Evolutionary conservation across 1,140 invertebrate genomes (phyloP).

Genomic region (Zaprionus taronus): DNA sequence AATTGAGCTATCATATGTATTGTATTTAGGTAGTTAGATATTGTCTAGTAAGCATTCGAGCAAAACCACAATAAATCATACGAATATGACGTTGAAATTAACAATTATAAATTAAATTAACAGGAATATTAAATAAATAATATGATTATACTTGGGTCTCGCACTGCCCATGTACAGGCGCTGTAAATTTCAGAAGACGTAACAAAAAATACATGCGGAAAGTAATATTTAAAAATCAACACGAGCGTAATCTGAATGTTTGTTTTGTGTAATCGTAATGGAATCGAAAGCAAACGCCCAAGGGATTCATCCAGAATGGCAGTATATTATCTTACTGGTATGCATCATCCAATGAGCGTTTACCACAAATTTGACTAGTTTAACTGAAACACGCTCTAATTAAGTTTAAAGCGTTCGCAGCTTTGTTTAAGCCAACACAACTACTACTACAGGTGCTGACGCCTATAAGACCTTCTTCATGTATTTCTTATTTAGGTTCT

Average conservation of each 20-base stretch:
- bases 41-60: constrained; percentile 61
- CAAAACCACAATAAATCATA: constrained; percentile 71
- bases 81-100: constrained; percentile 28
- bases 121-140: constrained; percentile 34
- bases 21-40: constrained; percentile 44
- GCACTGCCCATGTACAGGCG: constrained; percentile 11
- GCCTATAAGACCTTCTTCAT: constrained; percentile 84
- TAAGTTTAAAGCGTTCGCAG: constrained; percentile 23
- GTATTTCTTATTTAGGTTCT: constrained; percentile 84
- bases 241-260: constrained; percentile 69
- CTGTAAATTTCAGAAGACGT: constrained; percentile 47
- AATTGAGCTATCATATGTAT: constrained; percentile 69
- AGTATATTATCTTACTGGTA: constrained; percentile 27
- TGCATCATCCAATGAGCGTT: constrained; percentile 35
- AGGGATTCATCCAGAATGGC: constrained; percentile 28
- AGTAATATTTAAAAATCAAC: constrained; percentile 80
- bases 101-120: constrained; percentile 51
- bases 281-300: constrained; percentile 61
- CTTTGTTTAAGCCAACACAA: constrained; percentile 44
- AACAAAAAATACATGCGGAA: constrained; percentile 79
- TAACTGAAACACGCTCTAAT: constrained; percentile 31
- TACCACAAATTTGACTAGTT: constrained; percentile 68
- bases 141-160: constrained; percentile 24
- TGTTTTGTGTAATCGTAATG: constrained; percentile 73
- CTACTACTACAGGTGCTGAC: constrained; percentile 70